These are phyloP conservation scores for Biston stratarius DNA, from an alignment of 2,888 invertebrate genomes.

Conservation along the genomic window DNA sequence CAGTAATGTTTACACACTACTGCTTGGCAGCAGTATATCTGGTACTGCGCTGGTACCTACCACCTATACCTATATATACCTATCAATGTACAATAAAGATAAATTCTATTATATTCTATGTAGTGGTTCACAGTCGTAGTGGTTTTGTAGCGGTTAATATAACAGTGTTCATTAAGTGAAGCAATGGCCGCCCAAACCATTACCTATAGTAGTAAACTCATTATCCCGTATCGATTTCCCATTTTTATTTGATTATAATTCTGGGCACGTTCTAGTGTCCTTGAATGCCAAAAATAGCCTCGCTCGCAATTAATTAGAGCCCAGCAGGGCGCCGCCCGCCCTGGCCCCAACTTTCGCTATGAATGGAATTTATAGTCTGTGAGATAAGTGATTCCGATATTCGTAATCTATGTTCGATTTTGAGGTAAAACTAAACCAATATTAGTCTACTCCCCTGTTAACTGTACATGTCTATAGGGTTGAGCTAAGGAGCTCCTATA, in stretches of 20 bases:
- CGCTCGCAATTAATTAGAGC: slow-evolving; percentile 67
- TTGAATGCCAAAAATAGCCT: slow-evolving; percentile 64
- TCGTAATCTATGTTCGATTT: slow-evolving; percentile 22
- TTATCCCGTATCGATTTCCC: slow-evolving; percentile 32
- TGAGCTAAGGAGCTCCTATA: too few species aligned
- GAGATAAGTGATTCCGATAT: slow-evolving; percentile 52
- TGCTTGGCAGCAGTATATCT: too few species aligned
- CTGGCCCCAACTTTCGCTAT: slow-evolving; percentile 56
- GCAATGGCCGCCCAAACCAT: slow-evolving; percentile 5
- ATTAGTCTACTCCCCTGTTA: not conserved
- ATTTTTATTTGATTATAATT: slow-evolving; percentile 43
- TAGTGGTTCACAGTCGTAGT: not conserved
- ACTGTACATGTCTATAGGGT: not conserved
- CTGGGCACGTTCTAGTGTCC: slow-evolving; percentile 64
- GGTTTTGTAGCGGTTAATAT: not conserved
- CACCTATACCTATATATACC: too few species aligned
- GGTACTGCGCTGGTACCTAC: too few species aligned
- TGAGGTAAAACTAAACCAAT: slow-evolving; percentile 2
- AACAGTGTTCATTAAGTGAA: slow-evolving; percentile 7
- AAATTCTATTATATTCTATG: too few species aligned
- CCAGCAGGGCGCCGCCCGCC: slow-evolving; percentile 39
- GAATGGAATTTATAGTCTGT: slow-evolving; percentile 59
- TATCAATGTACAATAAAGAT: too few species aligned
- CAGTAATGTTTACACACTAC: too few species aligned
- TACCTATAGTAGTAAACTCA: slow-evolving; percentile 23